A percentile compares a stretch with the other conserved stretches of the same genome.
phyloP scores from a whole-genome alignment of 2,888 invertebrate genomes.

The Dromius quadrimaculatus region DNA sequence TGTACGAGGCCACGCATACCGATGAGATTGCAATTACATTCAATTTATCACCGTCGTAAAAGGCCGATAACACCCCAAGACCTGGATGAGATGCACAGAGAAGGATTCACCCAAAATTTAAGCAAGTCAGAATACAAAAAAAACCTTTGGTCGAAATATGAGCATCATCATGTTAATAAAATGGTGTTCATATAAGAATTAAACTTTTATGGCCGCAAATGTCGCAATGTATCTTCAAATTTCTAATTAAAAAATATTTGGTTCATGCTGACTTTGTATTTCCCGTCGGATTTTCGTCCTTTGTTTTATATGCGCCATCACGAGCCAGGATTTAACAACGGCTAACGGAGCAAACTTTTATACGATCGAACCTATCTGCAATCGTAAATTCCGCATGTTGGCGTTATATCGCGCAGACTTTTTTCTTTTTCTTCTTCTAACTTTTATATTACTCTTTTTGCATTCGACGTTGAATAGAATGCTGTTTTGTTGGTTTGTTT shows the following conservation, averaged over 20 bases:
- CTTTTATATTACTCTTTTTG: constrained; percentile 3
- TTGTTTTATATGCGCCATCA: constrained; percentile 49
- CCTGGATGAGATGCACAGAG: too few species aligned
- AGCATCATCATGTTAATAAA: too few species aligned
- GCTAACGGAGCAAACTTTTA: constrained; percentile 44
- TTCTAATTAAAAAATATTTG: too few species aligned
- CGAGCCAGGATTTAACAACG: constrained; percentile 49
- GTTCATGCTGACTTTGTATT: too few species aligned
- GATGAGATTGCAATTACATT: constrained; percentile 51
- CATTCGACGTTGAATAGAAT: neutral
- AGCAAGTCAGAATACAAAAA: too few species aligned
- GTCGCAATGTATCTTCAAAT: too few species aligned
- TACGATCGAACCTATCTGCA: constrained; percentile 46
- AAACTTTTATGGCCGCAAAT: too few species aligned
- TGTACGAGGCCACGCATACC: constrained; percentile 33
- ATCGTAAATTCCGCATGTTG: constrained; percentile 30
- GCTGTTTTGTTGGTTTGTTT: constrained; percentile 26
- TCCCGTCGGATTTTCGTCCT: too few species aligned
- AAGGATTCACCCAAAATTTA: too few species aligned
- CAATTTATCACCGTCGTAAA: constrained; percentile 51
- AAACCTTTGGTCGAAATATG: too few species aligned
- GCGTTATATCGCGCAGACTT: constrained; percentile 4
- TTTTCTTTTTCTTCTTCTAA: neutral
- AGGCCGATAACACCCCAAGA: constrained; percentile 43
- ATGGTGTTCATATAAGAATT: too few species aligned